phyloP scores from a whole-genome alignment of 2,888 invertebrate genomes.

The Conchocele bisecta region DNA sequence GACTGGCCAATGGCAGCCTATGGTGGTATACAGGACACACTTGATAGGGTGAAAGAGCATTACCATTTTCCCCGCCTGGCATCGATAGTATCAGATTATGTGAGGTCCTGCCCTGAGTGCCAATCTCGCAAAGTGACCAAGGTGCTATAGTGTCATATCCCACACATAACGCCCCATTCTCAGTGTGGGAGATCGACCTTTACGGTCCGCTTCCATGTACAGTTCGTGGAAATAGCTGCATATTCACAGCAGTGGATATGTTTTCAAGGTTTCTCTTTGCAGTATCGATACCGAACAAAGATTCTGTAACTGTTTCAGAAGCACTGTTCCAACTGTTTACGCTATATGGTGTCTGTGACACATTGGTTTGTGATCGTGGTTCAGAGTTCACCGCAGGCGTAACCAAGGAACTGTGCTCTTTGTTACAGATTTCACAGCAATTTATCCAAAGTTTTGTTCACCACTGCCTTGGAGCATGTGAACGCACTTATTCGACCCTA shows the following conservation, averaged over 20 bases:
- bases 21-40: constrained; percentile 28
- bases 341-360: constrained; percentile 40
- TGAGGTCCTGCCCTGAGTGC: constrained; percentile 33
- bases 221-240: constrained; percentile 26
- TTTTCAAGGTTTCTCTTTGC: constrained; percentile 43
- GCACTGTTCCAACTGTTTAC: constrained; percentile 34
- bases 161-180: constrained; percentile 32
- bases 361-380: constrained; percentile 29
- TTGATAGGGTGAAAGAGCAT: constrained; percentile 19
- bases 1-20: constrained; percentile 31
- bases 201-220: constrained; percentile 35
- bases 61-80: constrained; percentile 24
- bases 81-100: constrained; percentile 27
- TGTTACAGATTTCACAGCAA: constrained; percentile 36
- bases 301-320: constrained; percentile 48
- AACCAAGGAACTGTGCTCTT: constrained; percentile 34
- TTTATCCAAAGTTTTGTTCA: constrained; percentile 45
- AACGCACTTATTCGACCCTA: constrained; percentile 34
- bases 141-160: constrained; percentile 23
- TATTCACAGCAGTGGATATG: constrained; percentile 45
- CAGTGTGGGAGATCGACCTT: constrained; percentile 41
- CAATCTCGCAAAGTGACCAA: constrained; percentile 37
- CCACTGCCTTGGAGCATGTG: constrained; percentile 11
- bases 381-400: constrained; percentile 37
- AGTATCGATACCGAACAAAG: constrained; percentile 30